Evolutionary conservation across 2,797 vertebrate species (phyloP), one percentile per base, ranked within the genome.

Genomic region (Takifugu ocellatus): DNA sequence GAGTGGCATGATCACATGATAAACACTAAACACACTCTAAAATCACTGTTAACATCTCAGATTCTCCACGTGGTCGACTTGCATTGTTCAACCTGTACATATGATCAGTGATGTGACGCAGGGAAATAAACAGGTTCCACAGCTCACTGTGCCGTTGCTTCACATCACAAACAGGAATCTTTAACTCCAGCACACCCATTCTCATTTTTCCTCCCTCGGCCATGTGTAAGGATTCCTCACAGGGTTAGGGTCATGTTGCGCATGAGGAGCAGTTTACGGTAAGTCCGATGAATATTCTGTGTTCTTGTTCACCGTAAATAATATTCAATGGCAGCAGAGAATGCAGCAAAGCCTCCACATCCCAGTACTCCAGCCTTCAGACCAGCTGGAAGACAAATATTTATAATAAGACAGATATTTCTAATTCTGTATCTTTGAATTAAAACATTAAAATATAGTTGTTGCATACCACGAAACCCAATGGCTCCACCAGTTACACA

Each of bases 291-390:
- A 17, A 54, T 17, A 5, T 15, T 1, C 33, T 48, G 14, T 27
- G 53, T n/a, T 36, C 50, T 25, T 8, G 9, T 44, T 93, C 92
- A 98, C 63, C 95, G 88, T 1, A 98, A 85, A 70, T 98, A 99
- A 79, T 98, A 98, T 75, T 99, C 94, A 0, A 99, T 98, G 0
- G 94, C 97, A 2, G 96, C 96, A 0, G 97, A 99, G 81, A 99
- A 99, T 0, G 95, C 96, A 2, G 97, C 96, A 33, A 99, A 99
- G 25, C 97, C 97, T 54, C 94, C 96, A 45, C 97, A 99, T 57
- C 97, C 95, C 3, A 99, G 90, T 53, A 91, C 86, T 1, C 96
- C 97, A 0, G 96, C 96, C 85, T 98, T 97, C 51, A 95, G 59
- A 5, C 97, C 97, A 63, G 97, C 97, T 98, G 84, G 21, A 51